phyloP scores from a whole-genome alignment of 1,140 invertebrate genomes.

The Zaprionus vittiger region DNA sequence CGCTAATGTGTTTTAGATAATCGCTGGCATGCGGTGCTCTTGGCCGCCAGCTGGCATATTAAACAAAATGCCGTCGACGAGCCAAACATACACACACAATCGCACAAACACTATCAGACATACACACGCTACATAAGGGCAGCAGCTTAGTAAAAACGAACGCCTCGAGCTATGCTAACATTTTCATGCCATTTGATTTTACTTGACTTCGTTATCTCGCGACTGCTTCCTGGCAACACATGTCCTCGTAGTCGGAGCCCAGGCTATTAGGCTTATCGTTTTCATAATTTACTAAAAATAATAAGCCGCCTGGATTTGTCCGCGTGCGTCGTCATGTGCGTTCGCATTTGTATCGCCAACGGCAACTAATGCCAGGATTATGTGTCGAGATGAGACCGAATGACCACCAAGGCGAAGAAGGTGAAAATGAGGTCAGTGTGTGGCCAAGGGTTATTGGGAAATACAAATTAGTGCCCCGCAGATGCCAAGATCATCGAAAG shows the following conservation, averaged over 20 bases:
- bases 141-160: slow-evolving; percentile 42
- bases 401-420: slow-evolving; percentile 29
- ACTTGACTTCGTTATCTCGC: slow-evolving; percentile 53
- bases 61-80: slow-evolving; percentile 54
- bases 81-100: background rate
- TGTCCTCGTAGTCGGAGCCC: slow-evolving; percentile 34
- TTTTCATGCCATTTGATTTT: slow-evolving; percentile 67
- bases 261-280: slow-evolving; percentile 62
- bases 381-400: slow-evolving; percentile 27
- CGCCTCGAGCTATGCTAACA: slow-evolving; percentile 56
- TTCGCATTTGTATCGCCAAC: slow-evolving; percentile 19
- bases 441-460: background rate
- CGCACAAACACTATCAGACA: no score
- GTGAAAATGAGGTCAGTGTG: slow-evolving; percentile 41
- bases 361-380: slow-evolving; percentile 52
- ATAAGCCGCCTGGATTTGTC: slow-evolving; percentile 53
- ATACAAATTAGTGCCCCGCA: background rate
- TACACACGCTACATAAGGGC: slow-evolving; percentile 3
- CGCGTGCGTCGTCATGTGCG: background rate
- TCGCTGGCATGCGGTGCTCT: slow-evolving; percentile 48
- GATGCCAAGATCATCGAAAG: background rate
- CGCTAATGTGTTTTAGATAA: slow-evolving; percentile 69
- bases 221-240: slow-evolving; percentile 48
- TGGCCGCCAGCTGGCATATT: slow-evolving; percentile 53
- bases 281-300: slow-evolving; percentile 70